These are phyloP conservation scores for Malacoraja senta DNA, from an alignment of 2,797 vertebrate species.

Conservation along the genomic window DNA sequence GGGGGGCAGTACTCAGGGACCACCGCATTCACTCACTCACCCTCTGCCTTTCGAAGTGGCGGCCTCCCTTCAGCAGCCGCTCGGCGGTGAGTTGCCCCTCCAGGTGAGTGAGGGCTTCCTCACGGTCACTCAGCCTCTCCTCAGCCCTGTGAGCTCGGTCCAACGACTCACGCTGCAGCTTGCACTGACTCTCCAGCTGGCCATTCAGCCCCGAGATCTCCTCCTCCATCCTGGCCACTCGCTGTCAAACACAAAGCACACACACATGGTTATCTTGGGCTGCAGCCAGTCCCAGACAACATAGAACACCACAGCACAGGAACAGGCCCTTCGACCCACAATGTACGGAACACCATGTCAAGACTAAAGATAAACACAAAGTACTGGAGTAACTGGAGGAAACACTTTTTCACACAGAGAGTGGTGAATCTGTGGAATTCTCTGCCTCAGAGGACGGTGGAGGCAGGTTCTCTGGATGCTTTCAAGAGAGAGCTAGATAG, in stretches of 20 bases:
- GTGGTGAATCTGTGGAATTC: too few relatives aligned
- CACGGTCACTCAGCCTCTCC: conserved; percentile 40
- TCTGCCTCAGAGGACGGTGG: too few relatives aligned
- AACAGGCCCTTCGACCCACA: too few relatives aligned
- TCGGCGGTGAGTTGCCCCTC: conserved; percentile 42
- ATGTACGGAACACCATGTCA: too few relatives aligned
- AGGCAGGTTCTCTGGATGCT: too few relatives aligned
- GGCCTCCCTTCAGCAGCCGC: conserved; percentile 41
- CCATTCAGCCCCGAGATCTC: conserved; percentile 33
- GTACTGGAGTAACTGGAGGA: too few relatives aligned
- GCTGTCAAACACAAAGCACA: background rate
- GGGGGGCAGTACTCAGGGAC: too few relatives aligned
- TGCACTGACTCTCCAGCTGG: conserved; percentile 40
- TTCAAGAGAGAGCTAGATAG: too few relatives aligned
- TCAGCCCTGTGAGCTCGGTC: conserved; percentile 38
- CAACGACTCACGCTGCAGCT: conserved; percentile 39
- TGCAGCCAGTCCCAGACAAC: too few relatives aligned
- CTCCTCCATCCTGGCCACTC: conserved; percentile 13
- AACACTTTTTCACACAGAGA: too few relatives aligned
- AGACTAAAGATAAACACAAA: too few relatives aligned
- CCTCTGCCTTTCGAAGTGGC: conserved; percentile 44
- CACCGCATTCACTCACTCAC: conserved; percentile 2
- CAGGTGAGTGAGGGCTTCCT: conserved; percentile 38
- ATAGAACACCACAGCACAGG: too few relatives aligned
- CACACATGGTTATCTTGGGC: background rate